Percentiles rank a stretch among this genome's conserved stretches.
phyloP scores from a whole-genome alignment of 2,888 invertebrate genomes.

The Mayetiola destructor region DNA sequence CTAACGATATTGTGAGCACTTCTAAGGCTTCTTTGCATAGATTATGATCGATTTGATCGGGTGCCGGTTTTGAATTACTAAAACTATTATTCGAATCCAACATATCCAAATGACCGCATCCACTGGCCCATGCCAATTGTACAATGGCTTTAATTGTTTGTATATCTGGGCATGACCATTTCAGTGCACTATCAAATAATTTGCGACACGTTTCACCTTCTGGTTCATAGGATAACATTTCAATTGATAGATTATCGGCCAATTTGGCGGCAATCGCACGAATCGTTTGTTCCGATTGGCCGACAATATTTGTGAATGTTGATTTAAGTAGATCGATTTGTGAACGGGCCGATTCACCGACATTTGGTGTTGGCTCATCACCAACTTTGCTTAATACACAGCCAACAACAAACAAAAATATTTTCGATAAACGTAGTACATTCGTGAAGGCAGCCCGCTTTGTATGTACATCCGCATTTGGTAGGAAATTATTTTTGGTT shows the following conservation, averaged over 20 bases:
- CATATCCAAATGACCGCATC: slow-evolving; percentile 53
- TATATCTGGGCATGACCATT: slow-evolving; percentile 57
- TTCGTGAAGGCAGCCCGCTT: slow-evolving; percentile 72
- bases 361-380: slow-evolving; percentile 37
- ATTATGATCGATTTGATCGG: slow-evolving; percentile 50
- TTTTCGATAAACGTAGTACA: slow-evolving; percentile 74
- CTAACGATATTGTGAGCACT: slow-evolving; percentile 76
- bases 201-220: slow-evolving; percentile 39
- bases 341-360: slow-evolving; percentile 32
- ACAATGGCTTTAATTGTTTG: slow-evolving; percentile 59
- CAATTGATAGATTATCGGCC: slow-evolving; percentile 64
- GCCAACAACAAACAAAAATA: slow-evolving; percentile 75
- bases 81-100: slow-evolving; percentile 45
- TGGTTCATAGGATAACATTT: slow-evolving; percentile 39
- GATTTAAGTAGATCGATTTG: slow-evolving; percentile 56
- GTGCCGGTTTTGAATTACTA: slow-evolving; percentile 36
- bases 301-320: slow-evolving; percentile 62
- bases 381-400: slow-evolving; percentile 54
- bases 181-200: slow-evolving; percentile 42
- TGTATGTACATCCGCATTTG: slow-evolving; percentile 60
- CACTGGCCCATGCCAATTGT: slow-evolving; percentile 64
- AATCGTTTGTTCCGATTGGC: slow-evolving; percentile 73
- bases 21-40: slow-evolving; percentile 89
- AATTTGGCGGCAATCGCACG: slow-evolving; percentile 71
- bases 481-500: slow-evolving; percentile 71